These are phyloP conservation scores for Pentalonia nigronervosa DNA, from an alignment of 1,140 invertebrate species.

Conservation along the genomic window DNA sequence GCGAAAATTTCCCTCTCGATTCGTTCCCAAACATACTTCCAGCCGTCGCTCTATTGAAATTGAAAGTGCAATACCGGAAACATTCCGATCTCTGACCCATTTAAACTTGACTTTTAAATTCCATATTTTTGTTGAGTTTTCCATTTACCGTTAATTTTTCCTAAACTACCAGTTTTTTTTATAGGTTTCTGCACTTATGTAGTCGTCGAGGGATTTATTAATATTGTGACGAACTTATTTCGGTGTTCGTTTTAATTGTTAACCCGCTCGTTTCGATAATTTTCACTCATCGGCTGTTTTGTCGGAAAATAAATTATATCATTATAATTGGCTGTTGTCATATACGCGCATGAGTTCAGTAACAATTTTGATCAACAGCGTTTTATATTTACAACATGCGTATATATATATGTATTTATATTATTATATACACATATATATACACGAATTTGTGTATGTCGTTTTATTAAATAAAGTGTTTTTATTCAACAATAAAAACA, in stretches of 20 bases:
- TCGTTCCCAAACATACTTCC: background rate
- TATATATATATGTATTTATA: background rate
- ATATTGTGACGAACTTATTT: background rate
- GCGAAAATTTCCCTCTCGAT: constrained; percentile 34
- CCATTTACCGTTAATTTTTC: background rate
- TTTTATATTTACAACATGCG: constrained; percentile 13
- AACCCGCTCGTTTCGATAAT: background rate
- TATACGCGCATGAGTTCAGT: background rate
- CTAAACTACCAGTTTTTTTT: background rate
- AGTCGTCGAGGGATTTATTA: background rate
- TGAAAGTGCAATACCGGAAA: constrained; percentile 45
- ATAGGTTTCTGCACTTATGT: background rate
- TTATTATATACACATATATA: background rate
- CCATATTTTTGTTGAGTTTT: background rate
- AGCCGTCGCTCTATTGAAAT: background rate
- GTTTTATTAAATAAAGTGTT: constrained; percentile 58
- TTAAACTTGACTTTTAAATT: background rate
- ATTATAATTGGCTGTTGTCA: constrained; percentile 43
- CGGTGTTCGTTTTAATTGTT: background rate
- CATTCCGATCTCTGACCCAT: background rate
- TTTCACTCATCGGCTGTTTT: constrained; percentile 9
- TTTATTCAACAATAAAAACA: constrained; percentile 58
- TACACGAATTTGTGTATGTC: constrained; percentile 28
- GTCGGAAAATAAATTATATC: constrained; percentile 38
- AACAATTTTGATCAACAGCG: constrained; percentile 41